Conservation (phyloP, 92 coral and sea anemone genomes). For the Pocillopora meandrina region DNA sequence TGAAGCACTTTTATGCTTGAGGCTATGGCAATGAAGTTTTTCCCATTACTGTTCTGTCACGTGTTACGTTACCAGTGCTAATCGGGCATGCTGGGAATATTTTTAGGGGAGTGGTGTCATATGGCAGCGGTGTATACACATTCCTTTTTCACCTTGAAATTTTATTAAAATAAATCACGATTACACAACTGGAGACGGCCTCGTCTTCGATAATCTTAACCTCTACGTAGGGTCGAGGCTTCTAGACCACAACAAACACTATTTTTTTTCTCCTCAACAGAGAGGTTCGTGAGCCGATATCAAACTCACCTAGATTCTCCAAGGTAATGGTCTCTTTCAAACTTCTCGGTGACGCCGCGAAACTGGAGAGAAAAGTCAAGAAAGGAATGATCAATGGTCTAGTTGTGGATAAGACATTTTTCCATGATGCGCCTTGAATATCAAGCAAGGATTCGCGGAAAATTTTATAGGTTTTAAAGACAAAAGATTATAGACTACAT, state of each 20-base stretch:
- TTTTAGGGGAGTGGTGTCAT: no score
- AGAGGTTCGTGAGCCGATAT: conserved; percentile 63
- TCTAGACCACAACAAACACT: no score
- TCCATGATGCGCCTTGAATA: conserved; percentile 32
- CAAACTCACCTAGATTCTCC: conserved; percentile 65
- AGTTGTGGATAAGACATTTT: conserved; percentile 66
- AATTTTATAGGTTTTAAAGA: not conserved
- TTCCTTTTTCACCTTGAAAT: no score
- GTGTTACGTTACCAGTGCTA: no score
- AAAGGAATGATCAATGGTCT: conserved; percentile 62
- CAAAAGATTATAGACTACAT: not conserved
- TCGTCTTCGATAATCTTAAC: no score
- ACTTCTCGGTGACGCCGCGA: conserved; percentile 63
- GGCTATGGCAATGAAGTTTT: not conserved
- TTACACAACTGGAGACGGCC: no score
- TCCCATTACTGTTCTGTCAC: not conserved
- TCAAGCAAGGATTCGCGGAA: not conserved
- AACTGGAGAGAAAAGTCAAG: conserved; percentile 44
- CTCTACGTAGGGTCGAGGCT: no score
- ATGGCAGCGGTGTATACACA: no score
- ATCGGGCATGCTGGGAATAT: no score
- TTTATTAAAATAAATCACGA: no score
- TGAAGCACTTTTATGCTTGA: no score
- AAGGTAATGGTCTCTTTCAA: conserved; percentile 58
- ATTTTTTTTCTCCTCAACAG: conserved; percentile 34